Base-by-base conservation (phyloP, 23 tunicate genomes). In the Pegea sp. region DNA sequence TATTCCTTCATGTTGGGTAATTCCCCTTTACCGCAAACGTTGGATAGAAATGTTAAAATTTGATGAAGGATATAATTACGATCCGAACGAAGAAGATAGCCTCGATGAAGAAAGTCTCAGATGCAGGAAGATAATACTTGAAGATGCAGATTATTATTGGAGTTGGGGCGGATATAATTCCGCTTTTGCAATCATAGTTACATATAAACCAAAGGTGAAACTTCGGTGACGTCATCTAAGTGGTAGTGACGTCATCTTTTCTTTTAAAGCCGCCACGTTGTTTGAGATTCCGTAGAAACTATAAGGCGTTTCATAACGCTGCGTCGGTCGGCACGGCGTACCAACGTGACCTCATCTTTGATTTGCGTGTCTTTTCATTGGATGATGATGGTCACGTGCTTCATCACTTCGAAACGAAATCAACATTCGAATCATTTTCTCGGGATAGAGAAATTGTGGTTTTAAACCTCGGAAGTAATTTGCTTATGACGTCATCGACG, bases 151-250 rank as follows among this genome's bases (percentile, higher is more conserved):
- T 52, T 63, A 77, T 42, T 89, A 90, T 44, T 89, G 98, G 98
- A 49, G 98, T 43, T 89, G 98, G 98, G 77, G 72, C 50, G 98
- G 98, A 34, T 89, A 77, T 54, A 89, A 77, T 34, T 89, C 67
- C 30, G 90, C 71, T 11, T 42, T 89, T 1, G 98, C 77, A 62
- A 66, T 89, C 1, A 66, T 89, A 20, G 66, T 89, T 16, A 62
- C 75, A 1, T 89, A 77, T 44, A 64, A 44, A 28, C 65, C 86
- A 13, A 58, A 86, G 64, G 75, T 64, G 28, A 4, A 11, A 33
- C 6, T 50, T n/a, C n/a, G n/a, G n/a, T n/a, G n/a, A n/a, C n/a
- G n/a, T n/a, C n/a, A n/a, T n/a, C n/a, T n/a, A n/a, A n/a, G n/a
- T n/a, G n/a, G n/a, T n/a, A n/a, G n/a, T n/a, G n/a, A n/a, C n/a